Evolutionary conservation across 37 sponge, comb jelly and placozoan species (phyloP).

Genomic region (Diacarnus erythraeanus): DNA sequence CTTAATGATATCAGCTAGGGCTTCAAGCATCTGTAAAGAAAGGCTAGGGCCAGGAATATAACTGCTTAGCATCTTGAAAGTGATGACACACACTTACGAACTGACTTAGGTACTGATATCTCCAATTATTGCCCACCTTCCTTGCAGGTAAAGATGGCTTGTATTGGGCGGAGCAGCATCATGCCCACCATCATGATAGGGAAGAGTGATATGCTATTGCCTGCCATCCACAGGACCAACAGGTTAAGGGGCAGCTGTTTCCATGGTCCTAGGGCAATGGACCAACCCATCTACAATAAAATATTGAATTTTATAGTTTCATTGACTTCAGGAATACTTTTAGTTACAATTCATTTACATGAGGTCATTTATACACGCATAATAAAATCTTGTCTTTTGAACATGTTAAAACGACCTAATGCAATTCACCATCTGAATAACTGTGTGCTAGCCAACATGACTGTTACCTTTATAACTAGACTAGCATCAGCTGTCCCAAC

Average conservation of each 20-base stretch:
- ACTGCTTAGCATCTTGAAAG: no score
- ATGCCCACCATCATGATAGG: constrained; percentile 99
- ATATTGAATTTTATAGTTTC: no score
- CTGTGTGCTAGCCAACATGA: no score
- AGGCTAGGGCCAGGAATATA: neutral
- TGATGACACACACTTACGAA: no score
- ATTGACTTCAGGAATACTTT: no score
- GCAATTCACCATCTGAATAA: no score
- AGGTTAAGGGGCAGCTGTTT: constrained; percentile 98
- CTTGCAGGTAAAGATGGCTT: constrained; percentile 76
- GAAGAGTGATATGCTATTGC: constrained; percentile 93
- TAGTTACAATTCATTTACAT: no score
- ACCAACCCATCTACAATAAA: constrained; percentile 86
- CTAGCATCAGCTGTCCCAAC: constrained; percentile 23
- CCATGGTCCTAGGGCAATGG: constrained; percentile 91
- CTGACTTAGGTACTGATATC: neutral
- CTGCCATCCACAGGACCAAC: constrained; percentile 94
- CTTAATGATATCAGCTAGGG: no score
- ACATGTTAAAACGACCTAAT: no score
- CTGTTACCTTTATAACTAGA: constrained; percentile 54
- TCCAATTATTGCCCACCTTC: constrained; percentile 40
- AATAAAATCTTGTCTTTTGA: no score
- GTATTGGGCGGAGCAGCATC: constrained; percentile 89
- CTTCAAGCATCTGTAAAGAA: no score
- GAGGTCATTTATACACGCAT: no score